These are phyloP conservation scores for Chaetodon trifascialis DNA, from an alignment of 2,113 vertebrate genomes.

Conservation along the genomic window DNA sequence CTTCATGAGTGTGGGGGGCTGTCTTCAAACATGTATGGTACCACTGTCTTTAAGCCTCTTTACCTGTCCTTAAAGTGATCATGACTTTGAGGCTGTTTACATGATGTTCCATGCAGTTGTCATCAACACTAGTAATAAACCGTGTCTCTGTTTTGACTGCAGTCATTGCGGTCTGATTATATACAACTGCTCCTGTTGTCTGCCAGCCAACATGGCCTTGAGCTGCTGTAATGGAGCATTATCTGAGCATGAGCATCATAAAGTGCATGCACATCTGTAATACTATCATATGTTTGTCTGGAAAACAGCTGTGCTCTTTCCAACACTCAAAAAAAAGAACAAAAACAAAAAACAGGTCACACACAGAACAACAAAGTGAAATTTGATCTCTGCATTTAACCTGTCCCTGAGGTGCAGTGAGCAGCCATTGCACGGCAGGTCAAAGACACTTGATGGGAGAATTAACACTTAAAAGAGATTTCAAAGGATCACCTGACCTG, in stretches of 20 bases:
- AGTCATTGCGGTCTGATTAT: conserved; percentile 23
- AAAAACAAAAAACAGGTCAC: too few relatives aligned
- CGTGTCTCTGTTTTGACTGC: conserved; percentile 35
- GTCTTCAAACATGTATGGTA: not conserved
- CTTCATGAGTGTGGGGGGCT: too few relatives aligned
- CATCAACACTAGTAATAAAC: not conserved
- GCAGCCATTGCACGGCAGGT: too few relatives aligned
- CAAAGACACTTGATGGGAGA: too few relatives aligned
- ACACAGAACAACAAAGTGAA: too few relatives aligned
- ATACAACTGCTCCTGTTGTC: conserved; percentile 12
- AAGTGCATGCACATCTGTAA: not conserved
- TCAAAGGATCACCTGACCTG: not conserved
- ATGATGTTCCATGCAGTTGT: conserved; percentile 8
- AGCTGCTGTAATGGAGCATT: conserved; percentile 13
- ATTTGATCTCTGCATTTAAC: too few relatives aligned
- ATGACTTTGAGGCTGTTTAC: conserved; percentile 21
- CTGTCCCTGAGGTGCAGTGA: too few relatives aligned
- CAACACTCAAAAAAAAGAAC: not conserved
- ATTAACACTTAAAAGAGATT: not conserved
- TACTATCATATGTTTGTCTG: not conserved
- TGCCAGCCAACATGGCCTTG: conserved; percentile 8
- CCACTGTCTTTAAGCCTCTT: not conserved
- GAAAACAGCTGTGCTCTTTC: not conserved
- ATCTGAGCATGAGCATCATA: not conserved
- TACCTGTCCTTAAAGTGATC: not conserved